Evolutionary conservation across 2,113 vertebrate genomes (phyloP), one percentile per base, ranked within the genome.

Genomic region (Balaeniceps rex): DNA sequence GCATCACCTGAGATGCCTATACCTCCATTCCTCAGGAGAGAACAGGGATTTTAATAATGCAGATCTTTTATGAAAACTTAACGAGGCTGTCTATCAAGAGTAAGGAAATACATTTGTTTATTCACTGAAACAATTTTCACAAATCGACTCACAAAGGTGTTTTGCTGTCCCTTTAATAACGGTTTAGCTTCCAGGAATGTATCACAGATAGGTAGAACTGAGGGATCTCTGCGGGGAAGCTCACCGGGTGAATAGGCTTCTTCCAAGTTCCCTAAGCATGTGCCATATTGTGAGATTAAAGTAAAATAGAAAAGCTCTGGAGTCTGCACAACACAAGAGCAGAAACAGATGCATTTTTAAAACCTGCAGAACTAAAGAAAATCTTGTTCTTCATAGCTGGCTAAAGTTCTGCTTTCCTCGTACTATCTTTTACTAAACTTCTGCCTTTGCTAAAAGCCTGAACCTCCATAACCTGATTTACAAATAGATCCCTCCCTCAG

Each of bases 11-110:
- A 88, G 77, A 55, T 76, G 68, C 76, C 93, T 96, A 3, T 34
- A 51, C 34, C 28, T 96, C 29, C 29, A 64, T 92, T 94, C 66
- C 70, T 95, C 91, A 17, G 36, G 44, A 93, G 85, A 80, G 49
- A 88, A 54, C 83, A 95, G 74, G 79, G 66, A 94, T 66, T 97
- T 97, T 95, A 97, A 95, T 97, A 97, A 97, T 97, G 76, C 47
- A 93, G 78, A 69, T 97, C 80, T 93, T 87, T 74, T 83, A 97
- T 97, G 83, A 97, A 98, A 97, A 86, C 68, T 96, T 97, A 90
- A 98, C 95, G 86, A 96, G 55, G 34, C 38, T 95, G 79, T 84
- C 74, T 96, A 19, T 94, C 93, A 95, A 85, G 72, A 95, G 76
- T 76, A 93, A 95, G 88, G 68, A 76, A 92, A 79, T 94, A 82